Conservation (phyloP, 2,113 vertebrate species). For the Phyllopteryx taeniolatus region DNA sequence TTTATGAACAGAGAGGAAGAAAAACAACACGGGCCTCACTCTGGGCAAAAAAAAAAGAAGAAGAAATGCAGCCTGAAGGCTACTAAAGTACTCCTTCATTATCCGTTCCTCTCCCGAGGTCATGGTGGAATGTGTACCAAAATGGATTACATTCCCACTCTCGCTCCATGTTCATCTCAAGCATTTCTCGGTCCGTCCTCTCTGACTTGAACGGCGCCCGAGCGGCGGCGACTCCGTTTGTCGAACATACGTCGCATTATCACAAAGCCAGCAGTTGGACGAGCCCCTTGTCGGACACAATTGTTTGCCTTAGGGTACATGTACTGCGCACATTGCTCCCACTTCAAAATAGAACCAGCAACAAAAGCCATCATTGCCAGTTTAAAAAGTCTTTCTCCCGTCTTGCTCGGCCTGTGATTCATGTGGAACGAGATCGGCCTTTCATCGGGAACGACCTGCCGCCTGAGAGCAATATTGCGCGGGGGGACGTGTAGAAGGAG, state of each 20-base stretch:
- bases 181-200: conserved; percentile 22
- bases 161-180: conserved; percentile 29
- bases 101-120: conserved; percentile 61
- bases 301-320: conserved; percentile 3
- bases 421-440: conserved; percentile 46
- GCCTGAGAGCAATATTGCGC: conserved; percentile 20
- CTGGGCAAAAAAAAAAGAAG: background rate
- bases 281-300: conserved; percentile 9
- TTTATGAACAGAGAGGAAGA: conserved; percentile 36
- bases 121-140: conserved; percentile 67
- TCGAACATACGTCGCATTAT: conserved; percentile 15
- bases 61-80: conserved; percentile 24
- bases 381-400: conserved; percentile 40
- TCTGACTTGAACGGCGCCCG: conserved; percentile 54
- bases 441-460: conserved; percentile 31
- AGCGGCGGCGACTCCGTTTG: conserved; percentile 40
- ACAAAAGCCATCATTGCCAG: conserved; percentile 54
- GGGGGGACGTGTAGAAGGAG: conserved; percentile 32
- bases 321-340: conserved; percentile 25
- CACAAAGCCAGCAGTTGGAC: conserved; percentile 7
- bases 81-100: conserved; percentile 69
- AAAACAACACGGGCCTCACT: conserved; percentile 49
- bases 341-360: conserved; percentile 44
- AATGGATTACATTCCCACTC: conserved; percentile 64
- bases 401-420: conserved; percentile 53